Conservation (phyloP, 2,797 vertebrate genomes). For the Prionace glauca region DNA sequence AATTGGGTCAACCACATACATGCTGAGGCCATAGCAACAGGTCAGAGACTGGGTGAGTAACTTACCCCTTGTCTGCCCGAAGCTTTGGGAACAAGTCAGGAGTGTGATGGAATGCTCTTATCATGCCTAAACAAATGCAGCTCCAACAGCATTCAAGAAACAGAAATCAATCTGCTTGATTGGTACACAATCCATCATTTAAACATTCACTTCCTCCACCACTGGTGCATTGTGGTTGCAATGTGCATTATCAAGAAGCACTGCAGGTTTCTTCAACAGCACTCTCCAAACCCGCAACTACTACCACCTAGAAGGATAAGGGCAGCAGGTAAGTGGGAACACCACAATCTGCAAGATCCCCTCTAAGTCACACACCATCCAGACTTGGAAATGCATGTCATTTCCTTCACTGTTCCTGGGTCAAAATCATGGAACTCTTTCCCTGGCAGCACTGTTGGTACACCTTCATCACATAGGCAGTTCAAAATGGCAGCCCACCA, state of each 20-base stretch:
- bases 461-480: too few relatives aligned
- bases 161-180: too few relatives aligned
- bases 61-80: too few relatives aligned
- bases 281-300: not conserved
- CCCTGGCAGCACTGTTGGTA: not conserved
- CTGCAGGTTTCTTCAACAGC: not conserved
- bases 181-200: too few relatives aligned
- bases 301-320: not conserved
- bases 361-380: not conserved
- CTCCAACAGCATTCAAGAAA: too few relatives aligned
- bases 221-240: not conserved
- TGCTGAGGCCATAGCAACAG: too few relatives aligned
- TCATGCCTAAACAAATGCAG: too few relatives aligned
- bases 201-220: too few relatives aligned
- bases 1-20: too few relatives aligned
- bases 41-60: too few relatives aligned
- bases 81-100: not conserved
- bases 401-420: not conserved
- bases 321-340: too few relatives aligned
- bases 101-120: not conserved
- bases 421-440: not conserved
- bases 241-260: not conserved
- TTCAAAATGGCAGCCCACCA: not conserved
- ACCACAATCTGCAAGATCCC: not conserved
- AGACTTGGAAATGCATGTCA: not conserved